Conservation (phyloP, 2,888 invertebrate species). For the Oscheius sp. region DNA sequence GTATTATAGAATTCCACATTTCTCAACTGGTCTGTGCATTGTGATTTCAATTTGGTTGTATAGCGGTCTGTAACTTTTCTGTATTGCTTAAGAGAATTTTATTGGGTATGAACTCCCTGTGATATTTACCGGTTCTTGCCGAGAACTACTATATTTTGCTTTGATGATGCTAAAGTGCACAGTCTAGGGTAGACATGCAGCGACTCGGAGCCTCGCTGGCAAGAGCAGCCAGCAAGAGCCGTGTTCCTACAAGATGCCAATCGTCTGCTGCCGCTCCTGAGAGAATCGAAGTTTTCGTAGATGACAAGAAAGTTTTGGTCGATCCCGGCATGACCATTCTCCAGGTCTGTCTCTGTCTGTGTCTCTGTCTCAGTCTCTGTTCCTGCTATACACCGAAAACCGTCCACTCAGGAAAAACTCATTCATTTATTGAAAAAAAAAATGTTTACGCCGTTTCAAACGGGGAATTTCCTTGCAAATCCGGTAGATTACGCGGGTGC, state of each 20-base stretch:
- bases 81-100: conserved; percentile 11
- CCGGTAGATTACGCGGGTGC: too few species aligned
- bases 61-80: neutral
- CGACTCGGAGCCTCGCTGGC: conserved; percentile 46
- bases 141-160: neutral
- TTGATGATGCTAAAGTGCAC: neutral
- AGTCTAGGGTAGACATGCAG: conserved; percentile 48
- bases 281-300: conserved; percentile 84
- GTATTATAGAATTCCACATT: neutral
- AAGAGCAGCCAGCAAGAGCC: conserved; percentile 33
- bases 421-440: too few species aligned
- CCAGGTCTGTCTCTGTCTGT: conserved; percentile 79
- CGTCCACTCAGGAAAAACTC: too few species aligned
- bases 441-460: too few species aligned
- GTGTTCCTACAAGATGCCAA: conserved; percentile 36
- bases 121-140: neutral
- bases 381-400: too few species aligned
- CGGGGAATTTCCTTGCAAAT: too few species aligned
- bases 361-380: too few species aligned
- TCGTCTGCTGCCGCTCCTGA: conserved; percentile 71
- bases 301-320: conserved; percentile 93
- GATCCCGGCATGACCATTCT: conserved; percentile 95
- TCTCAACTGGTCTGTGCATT: conserved; percentile 11
- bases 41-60: conserved; percentile 27
- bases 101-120: conserved; percentile 14